Evolutionary conservation across 92 coral and sea anemone genomes (phyloP).

Genomic region (Scolanthus callimorphus): DNA sequence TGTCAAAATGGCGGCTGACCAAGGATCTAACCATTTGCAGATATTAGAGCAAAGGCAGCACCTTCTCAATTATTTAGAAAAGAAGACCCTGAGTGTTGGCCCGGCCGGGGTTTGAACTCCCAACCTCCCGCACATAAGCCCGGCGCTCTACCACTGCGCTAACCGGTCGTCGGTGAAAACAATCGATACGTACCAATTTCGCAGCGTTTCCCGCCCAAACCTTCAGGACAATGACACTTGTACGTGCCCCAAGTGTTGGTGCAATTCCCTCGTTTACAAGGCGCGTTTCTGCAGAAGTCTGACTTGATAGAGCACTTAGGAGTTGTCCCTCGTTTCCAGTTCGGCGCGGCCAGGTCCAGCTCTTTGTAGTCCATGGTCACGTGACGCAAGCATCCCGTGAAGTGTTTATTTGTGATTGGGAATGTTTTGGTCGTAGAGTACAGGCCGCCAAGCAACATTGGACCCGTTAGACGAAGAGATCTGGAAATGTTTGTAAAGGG

Average conservation of each 20-base stretch:
- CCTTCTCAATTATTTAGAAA: too few relatives aligned
- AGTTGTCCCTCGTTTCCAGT: conserved; percentile 48
- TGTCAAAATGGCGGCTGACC: too few relatives aligned
- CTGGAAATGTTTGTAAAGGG: too few relatives aligned
- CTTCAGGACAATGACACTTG: conserved; percentile 63
- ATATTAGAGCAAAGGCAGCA: too few relatives aligned
- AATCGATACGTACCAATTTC: conserved; percentile 69
- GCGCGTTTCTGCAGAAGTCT: conserved; percentile 57
- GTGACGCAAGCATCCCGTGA: conserved; percentile 75
- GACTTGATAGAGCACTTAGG: conserved; percentile 60
- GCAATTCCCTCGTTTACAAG: conserved; percentile 77
- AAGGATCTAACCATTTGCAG: too few relatives aligned
- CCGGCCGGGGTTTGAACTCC: too few relatives aligned
- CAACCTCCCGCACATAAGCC: too few relatives aligned
- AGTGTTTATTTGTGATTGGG: conserved; percentile 56
- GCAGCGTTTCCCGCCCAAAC: conserved; percentile 80
- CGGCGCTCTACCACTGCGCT: too few relatives aligned
- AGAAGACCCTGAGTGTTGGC: too few relatives aligned
- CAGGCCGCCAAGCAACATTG: conserved; percentile 77
- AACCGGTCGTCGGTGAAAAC: too few relatives aligned
- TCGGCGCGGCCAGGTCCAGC: conserved; percentile 69
- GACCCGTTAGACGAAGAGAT: conserved; percentile 82
- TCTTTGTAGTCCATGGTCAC: conserved; percentile 64
- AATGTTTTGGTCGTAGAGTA: conserved; percentile 33
- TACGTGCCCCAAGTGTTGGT: conserved; percentile 50